Evolutionary conservation across 2,888 invertebrate species (phyloP), one percentile per base, ranked within the genome.

Genomic region (Ethmia dodecea): DNA sequence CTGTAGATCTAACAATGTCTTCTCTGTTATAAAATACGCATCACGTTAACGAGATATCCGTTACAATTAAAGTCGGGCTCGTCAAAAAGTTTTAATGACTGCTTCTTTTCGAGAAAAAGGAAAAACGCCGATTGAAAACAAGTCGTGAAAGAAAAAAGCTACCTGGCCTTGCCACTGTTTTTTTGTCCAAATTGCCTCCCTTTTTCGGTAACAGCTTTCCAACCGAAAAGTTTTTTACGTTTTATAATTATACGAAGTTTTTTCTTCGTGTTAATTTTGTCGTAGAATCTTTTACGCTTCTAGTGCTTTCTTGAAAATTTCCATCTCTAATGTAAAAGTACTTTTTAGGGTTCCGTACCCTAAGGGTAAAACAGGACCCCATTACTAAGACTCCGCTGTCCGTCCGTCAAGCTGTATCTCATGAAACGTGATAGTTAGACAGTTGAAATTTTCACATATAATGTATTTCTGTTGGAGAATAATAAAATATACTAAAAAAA

Each of bases 51-150:
- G 61, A 76, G 73, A 71, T 69, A 69, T 68, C 72, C 60, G 55
- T 67, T 62, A 70, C 72, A 76, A 75, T 77, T 73, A 74, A 66
- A 75, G 54, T 57, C 49, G 43, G 59, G 51, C 61, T 63, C 69
- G 61, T 75, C 71, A 66, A 70, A 70, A 81, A 80, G 67, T 80
- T 81, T 77, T 80, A 81, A 81, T 73, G 77, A 72, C 62, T 65
- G 66, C 61, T 64, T 60, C 58, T 65, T 60, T 75, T 73, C 62
- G 43, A 40, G 43, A 44, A 53, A 43, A 39, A 41, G 45, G 37
- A 55, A 57, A 60, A 62, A 52, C 51, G 55, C 42, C 58, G 59
- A 68, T 65, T 63, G 61, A 64, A 70, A 66, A 61, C 55, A 64
- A 66, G 49, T 61, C 57, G 45, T 50, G 45, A 47, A 56, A 52